Base-by-base conservation (phyloP, 1,140 invertebrate species). In the Bacillus rossius region DNA sequence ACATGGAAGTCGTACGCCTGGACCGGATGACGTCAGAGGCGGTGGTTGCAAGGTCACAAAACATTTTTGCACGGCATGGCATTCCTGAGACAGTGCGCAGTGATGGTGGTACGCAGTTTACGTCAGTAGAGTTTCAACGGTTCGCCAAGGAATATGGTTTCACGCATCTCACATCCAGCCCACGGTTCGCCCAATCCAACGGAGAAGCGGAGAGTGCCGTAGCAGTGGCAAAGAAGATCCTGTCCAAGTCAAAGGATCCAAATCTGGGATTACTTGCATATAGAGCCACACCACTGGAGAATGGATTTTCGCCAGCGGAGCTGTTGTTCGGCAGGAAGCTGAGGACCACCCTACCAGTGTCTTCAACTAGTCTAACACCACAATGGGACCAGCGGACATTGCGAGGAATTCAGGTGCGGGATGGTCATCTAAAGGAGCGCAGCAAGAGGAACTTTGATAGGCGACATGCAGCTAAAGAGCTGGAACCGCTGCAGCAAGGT, bases 81-180 rank as follows among this genome's bases (percentile, higher is more conserved):
- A 51, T 51, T 23, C 49, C 49, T 8, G 19, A 29, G n/a, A 16
- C n/a, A 51, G 19, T 23, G 41, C 17, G 49, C n/a, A 23, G 49
- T n/a, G 49, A 51, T 51, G 26, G 26, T 22, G 49, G 49, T 23
- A 19, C 49, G 16, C 49, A 51, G 16, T 51, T 51, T n/a, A 22
- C 19, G 41, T 51, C 49, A 5, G 16, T 16, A 10, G 49, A 16
- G 25, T 51, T 51, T 23, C 19, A 51, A 3, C 4, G 49, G n/a
- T n/a, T n/a, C n/a, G n/a, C n/a, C n/a, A n/a, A n/a, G n/a, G n/a
- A n/a, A n/a, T n/a, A n/a, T n/a, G n/a, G n/a, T n/a, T n/a, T n/a
- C n/a, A n/a, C n/a, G n/a, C n/a, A n/a, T n/a, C n/a, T n/a, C 17
- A 51, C 25, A 16, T 23, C 19, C n/a, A 51, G 49, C 23, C 49